A percentile compares a stretch with the other conserved stretches of the same genome.
Conservation (phyloP, 2,888 invertebrate species). For the Tupiocoris notatus region DNA sequence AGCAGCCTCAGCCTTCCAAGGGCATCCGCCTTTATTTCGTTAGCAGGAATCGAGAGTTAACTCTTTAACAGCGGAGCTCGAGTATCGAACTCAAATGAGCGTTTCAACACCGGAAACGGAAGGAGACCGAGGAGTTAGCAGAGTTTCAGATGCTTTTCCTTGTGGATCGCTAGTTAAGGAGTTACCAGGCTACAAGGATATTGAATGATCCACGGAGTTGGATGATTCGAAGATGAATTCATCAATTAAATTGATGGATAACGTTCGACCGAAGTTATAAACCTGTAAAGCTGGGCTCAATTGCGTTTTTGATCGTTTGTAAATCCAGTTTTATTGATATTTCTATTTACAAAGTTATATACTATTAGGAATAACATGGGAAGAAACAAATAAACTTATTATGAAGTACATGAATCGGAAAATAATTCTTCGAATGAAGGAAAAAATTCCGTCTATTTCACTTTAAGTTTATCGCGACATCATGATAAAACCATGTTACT, state of each 20-base stretch:
- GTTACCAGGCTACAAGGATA: not conserved
- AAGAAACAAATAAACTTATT: too few relatives aligned
- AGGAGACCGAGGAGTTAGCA: not conserved
- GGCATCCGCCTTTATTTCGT: not conserved
- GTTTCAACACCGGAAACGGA: not conserved
- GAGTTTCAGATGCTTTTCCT: not conserved
- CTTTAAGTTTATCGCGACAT: too few relatives aligned
- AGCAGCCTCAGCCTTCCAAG: not conserved
- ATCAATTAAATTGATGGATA: not conserved
- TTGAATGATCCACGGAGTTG: not conserved
- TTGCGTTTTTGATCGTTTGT: too few relatives aligned
- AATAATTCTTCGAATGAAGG: too few relatives aligned
- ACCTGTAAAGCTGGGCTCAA: too few relatives aligned
- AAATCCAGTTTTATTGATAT: too few relatives aligned
- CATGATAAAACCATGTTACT: too few relatives aligned
- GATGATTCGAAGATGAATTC: not conserved
- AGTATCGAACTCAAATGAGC: not conserved
- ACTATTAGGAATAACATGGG: too few relatives aligned
- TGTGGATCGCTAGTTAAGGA: not conserved
- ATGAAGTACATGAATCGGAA: too few relatives aligned
- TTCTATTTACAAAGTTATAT: too few relatives aligned
- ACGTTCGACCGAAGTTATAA: too few relatives aligned
- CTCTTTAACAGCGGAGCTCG: not conserved
- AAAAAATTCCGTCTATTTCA: too few relatives aligned
- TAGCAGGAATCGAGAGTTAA: not conserved